Evolutionary conservation across 2,888 invertebrate species (phyloP).

Genomic region (Macrosoma leucophasiata): DNA sequence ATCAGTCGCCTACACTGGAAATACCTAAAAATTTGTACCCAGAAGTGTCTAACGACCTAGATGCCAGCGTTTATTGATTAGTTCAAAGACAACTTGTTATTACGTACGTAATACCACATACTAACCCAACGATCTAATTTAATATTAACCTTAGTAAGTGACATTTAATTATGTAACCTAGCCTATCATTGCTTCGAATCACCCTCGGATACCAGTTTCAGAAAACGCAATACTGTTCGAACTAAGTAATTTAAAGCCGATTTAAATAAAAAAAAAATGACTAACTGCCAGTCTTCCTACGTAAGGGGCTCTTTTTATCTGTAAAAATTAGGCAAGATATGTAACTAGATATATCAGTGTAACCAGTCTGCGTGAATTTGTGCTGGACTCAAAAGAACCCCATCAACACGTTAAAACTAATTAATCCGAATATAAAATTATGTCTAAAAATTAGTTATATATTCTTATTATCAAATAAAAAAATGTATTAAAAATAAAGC

Average conservation of each 20-base stretch:
- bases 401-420: slow-evolving; percentile 8
- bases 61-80: no score
- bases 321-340: slow-evolving; percentile 17
- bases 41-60: no score
- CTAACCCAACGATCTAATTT: slow-evolving; percentile 12
- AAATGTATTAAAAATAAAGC: slow-evolving; percentile 2
- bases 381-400: slow-evolving; percentile 1
- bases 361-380: slow-evolving; percentile 7
- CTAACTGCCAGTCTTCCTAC: slow-evolving; percentile 31
- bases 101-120: no score
- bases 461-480: slow-evolving; percentile 2
- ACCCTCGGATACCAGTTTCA: slow-evolving; percentile 42
- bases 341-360: slow-evolving; percentile 30
- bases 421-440: no score
- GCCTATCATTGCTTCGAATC: slow-evolving; percentile 53
- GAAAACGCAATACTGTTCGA: slow-evolving; percentile 25
- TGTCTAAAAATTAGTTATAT: slow-evolving; percentile 1
- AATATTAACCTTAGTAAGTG: slow-evolving; percentile 5
- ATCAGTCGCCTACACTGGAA: no score
- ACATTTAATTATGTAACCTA: slow-evolving; percentile 7
- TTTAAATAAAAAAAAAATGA: slow-evolving; percentile 20
- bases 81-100: no score
- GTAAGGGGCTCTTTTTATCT: slow-evolving; percentile 18
- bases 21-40: no score
- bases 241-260: slow-evolving; percentile 41